A percentile compares a stretch with the other conserved stretches of the same genome.
Conservation (phyloP, 2,888 invertebrate genomes). For the Unio delphinus region DNA sequence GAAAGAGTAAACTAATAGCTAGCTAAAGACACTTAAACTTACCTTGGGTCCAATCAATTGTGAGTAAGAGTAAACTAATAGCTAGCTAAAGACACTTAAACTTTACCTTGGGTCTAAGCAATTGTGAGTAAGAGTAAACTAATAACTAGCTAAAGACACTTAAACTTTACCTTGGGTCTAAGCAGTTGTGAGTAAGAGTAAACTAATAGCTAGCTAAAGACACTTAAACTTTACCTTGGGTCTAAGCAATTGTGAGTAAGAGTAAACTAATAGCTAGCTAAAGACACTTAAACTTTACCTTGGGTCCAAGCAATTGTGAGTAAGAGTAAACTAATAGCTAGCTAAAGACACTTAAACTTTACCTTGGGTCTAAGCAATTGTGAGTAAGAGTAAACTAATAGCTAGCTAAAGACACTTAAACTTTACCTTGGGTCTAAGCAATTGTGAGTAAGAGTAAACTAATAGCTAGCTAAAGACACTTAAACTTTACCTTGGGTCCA, state of each 20-base stretch:
- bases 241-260: conserved; percentile 72
- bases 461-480: no score
- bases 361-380: conserved; percentile 74
- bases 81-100: no score
- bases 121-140: conserved; percentile 63
- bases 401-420: no score
- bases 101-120: conserved; percentile 75
- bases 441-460: conserved; percentile 63
- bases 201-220: no score
- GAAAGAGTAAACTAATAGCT: conserved; percentile 28
- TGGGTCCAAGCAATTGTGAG: conserved; percentile 74
- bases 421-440: conserved; percentile 75
- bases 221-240: no score
- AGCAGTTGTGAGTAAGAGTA: conserved; percentile 68
- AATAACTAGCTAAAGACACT: no score
- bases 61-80: conserved; percentile 51
- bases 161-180: no score
- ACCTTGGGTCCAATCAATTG: conserved; percentile 74
- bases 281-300: no score
- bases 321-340: conserved; percentile 16
- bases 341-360: no score
- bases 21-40: no score
- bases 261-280: no score
- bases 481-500: no score
- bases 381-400: conserved; percentile 51